A percentile compares a stretch with the other conserved stretches of the same genome.
phyloP scores from a whole-genome alignment of 2,888 invertebrate genomes.

The Zele albiditarsus region DNA sequence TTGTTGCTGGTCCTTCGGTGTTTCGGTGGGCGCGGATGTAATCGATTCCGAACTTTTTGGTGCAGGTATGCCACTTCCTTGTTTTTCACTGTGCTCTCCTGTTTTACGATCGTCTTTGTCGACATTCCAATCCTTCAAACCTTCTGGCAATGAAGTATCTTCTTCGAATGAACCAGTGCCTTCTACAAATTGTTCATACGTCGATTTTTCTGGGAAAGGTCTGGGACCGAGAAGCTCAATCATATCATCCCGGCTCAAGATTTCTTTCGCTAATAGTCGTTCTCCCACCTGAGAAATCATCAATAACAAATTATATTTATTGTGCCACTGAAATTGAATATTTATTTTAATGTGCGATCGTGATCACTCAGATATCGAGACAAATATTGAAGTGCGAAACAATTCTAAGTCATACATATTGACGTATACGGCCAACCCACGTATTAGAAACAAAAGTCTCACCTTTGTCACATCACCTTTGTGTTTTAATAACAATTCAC shows the following conservation, averaged over 20 bases:
- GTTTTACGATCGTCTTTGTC: slow-evolving; percentile 73
- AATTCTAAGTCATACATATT: background rate
- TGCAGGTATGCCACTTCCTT: slow-evolving; percentile 21
- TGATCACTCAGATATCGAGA: too few relatives aligned
- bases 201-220: slow-evolving; percentile 98
- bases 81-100: slow-evolving; percentile 46
- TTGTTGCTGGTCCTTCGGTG: slow-evolving; percentile 53
- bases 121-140: slow-evolving; percentile 96
- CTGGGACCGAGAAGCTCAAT: slow-evolving; percentile 94
- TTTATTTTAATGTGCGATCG: too few relatives aligned
- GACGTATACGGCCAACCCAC: too few relatives aligned
- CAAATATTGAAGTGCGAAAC: background rate
- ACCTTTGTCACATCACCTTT: slow-evolving; percentile 91
- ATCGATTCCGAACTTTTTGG: background rate
- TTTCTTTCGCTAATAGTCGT: slow-evolving; percentile 93
- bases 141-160: slow-evolving; percentile 94
- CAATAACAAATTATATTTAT: background rate
- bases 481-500: slow-evolving; percentile 83
- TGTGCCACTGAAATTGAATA: too few relatives aligned
- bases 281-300: slow-evolving; percentile 79
- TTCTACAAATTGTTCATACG: slow-evolving; percentile 99
- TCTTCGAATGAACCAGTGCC: slow-evolving; percentile 98
- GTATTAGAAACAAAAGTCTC: slow-evolving; percentile 43
- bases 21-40: slow-evolving; percentile 40
- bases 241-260: slow-evolving; percentile 97